These are phyloP conservation scores for Camponotus fellah DNA, from an alignment of 2,888 invertebrate genomes.

Conservation along the genomic window DNA sequence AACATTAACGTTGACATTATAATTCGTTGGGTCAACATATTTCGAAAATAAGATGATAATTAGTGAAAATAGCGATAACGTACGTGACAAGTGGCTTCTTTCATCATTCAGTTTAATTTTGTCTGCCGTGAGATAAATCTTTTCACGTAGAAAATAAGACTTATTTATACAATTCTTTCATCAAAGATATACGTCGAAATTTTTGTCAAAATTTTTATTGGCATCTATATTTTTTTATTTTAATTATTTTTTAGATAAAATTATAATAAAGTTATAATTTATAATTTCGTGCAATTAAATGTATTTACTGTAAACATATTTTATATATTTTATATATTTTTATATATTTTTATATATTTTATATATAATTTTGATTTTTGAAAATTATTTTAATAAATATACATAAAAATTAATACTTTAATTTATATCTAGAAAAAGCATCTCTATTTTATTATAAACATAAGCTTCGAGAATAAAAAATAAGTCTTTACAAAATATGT, in stretches of 20 bases:
- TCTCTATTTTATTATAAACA: not conserved
- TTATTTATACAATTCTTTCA: not conserved
- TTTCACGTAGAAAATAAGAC: not conserved
- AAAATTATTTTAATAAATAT: not conserved
- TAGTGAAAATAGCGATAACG: not conserved
- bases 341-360: no score
- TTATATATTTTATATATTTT: no score
- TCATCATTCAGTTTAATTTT: constrained; percentile 5
- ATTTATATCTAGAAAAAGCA: not conserved
- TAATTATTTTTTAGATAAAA: not conserved
- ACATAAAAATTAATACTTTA: not conserved
- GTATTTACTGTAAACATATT: not conserved
- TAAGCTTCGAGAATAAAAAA: not conserved
- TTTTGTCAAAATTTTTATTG: not conserved
- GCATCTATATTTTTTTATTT: not conserved
- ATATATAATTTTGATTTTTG: not conserved
- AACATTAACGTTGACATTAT: not conserved
- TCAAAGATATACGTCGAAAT: not conserved
- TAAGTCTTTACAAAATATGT: not conserved
- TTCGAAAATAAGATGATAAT: constrained; percentile 12
- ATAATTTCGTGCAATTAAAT: not conserved
- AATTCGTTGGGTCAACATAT: not conserved
- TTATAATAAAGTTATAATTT: not conserved
- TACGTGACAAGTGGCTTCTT: not conserved
- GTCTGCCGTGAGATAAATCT: not conserved